Evolutionary conservation across 2,113 vertebrate species (phyloP).

Genomic region (Odontesthes bonariensis): DNA sequence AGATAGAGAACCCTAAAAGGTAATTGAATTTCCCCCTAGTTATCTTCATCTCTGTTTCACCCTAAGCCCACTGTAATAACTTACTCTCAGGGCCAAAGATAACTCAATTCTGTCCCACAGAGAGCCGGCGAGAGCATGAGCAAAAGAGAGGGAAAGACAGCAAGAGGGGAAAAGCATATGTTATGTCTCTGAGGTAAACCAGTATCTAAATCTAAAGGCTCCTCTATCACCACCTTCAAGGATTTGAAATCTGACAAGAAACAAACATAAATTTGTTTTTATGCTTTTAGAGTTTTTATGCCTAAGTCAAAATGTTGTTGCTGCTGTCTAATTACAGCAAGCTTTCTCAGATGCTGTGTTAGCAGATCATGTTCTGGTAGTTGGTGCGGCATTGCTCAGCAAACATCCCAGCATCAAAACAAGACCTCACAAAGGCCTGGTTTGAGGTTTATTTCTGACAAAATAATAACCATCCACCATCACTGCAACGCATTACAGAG

Average conservation of each 20-base stretch:
- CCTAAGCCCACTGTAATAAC: slow-evolving; percentile 93
- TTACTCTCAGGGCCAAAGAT: slow-evolving; percentile 96
- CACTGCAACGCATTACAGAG: slow-evolving; percentile 34
- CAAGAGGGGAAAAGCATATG: slow-evolving; percentile 86
- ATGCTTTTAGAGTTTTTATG: no score
- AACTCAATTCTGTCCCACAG: slow-evolving; percentile 93
- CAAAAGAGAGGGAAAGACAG: slow-evolving; percentile 24
- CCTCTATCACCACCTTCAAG: slow-evolving; percentile 89
- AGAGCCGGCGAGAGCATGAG: slow-evolving; percentile 45
- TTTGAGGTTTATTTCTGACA: slow-evolving; percentile 30
- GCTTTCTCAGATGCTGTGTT: not conserved
- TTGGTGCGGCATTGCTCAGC: not conserved
- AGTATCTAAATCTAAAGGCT: slow-evolving; percentile 93
- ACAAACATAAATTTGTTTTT: slow-evolving; percentile 95
- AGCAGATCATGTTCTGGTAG: not conserved
- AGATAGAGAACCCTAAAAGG: slow-evolving; percentile 99
- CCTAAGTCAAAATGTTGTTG: no score
- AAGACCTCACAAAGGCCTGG: slow-evolving; percentile 4
- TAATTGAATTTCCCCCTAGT: slow-evolving; percentile 99
- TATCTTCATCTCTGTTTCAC: slow-evolving; percentile 99
- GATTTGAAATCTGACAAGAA: slow-evolving; percentile 94
- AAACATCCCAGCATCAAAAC: slow-evolving; percentile 11
- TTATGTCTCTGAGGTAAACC: slow-evolving; percentile 93
- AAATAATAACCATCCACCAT: slow-evolving; percentile 40
- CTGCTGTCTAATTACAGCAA: slow-evolving; percentile 14